Evolutionary conservation across 1,140 invertebrate species (phyloP).

Genomic region (Steinernema feltiae): DNA sequence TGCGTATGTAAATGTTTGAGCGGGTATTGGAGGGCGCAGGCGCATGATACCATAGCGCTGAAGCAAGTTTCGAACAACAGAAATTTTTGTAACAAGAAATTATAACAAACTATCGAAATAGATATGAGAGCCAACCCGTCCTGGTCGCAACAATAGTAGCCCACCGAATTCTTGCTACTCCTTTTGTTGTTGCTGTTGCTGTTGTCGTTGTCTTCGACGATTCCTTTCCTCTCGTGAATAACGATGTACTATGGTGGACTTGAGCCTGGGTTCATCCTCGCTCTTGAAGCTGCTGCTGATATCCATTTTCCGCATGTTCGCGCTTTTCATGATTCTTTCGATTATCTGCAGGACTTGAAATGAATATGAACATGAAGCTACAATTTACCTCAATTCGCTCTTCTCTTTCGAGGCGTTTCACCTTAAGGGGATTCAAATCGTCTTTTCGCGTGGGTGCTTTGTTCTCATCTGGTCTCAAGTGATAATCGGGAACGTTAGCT

Average conservation of each 20-base stretch:
- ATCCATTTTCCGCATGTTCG: background rate
- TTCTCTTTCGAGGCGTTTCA: background rate
- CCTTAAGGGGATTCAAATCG: background rate
- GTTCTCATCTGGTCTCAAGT: background rate
- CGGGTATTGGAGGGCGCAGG: background rate
- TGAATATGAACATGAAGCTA: too few relatives aligned
- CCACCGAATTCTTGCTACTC: too few relatives aligned
- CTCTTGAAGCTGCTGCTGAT: background rate
- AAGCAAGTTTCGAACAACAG: too few relatives aligned
- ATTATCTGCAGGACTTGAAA: background rate
- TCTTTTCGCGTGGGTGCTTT: background rate
- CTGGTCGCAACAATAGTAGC: too few relatives aligned
- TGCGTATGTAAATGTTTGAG: slow-evolving; percentile 1
- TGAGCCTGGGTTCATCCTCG: background rate
- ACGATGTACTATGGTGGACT: background rate
- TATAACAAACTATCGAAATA: too few relatives aligned
- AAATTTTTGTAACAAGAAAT: too few relatives aligned
- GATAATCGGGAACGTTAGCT: background rate
- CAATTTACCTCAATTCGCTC: background rate
- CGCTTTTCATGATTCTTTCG: background rate
- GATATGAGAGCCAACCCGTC: too few relatives aligned
- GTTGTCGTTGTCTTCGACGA: background rate
- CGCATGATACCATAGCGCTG: too few relatives aligned
- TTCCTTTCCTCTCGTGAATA: background rate
- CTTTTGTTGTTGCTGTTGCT: too few relatives aligned